Evolutionary conservation across 2,113 vertebrate species (phyloP), one percentile per base, ranked within the genome.

Genomic region (Neodon shergylaensis): DNA sequence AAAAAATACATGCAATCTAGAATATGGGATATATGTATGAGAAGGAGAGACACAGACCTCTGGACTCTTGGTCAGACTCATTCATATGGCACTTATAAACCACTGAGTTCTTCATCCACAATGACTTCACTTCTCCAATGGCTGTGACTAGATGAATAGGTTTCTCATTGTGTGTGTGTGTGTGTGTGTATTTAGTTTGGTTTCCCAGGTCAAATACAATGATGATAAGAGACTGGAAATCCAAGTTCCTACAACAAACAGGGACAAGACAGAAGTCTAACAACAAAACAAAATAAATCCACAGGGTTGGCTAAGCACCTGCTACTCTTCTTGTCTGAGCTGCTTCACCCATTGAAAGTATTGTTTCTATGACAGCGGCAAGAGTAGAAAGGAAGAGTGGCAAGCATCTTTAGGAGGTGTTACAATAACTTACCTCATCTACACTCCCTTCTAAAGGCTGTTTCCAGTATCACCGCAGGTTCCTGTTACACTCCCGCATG

Each of bases 401-500:
- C 44, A 12, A 88, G 95, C 90, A 94, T 88, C 84, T 90, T 70
- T 24, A 65, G 49, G 90, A 96, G 76, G 87, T 92, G 95, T 97
- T 97, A 95, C 87, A 93, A 90, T 95, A 88, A 65, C 86, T 73
- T 93, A 93, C 91, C 87, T 86, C 93, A 88, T 73, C 93, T 88
- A n/a, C 94, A 90, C 90, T 81, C 93, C 92, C 88, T 84, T 72
- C 76, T 36, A 5, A 49, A 87, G 52, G n/a, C 70, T 92, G 65
- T 89, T 96, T 82, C 77, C 81, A 0, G 13, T 22, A 54, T 84
- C 87, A 76, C 79, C 70, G 16, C 42, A 73, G 90, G 87, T 77
- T 83, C 92, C 68, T 4, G 0, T 36, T 42, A 92, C n/a, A 52
- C 47, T 73, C 65, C 88, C 42, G 76, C 83, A 47, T 94, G 96